phyloP scores from a whole-genome alignment of 35 echinoderm and acorn worm genomes.

The Diadema setosum region DNA sequence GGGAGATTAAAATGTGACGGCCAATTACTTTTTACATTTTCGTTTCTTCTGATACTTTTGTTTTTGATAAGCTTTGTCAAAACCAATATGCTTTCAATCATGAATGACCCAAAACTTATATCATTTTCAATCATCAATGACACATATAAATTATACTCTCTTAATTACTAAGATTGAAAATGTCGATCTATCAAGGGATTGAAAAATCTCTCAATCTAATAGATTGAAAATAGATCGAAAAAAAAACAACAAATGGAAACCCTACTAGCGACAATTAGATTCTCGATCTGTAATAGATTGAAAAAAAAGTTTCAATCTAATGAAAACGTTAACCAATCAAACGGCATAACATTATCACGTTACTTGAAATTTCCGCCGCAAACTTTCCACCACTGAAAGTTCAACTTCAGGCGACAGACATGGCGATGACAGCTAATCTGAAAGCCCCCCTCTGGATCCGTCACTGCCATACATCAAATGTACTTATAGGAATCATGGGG shows the following conservation, averaged over 20 bases:
- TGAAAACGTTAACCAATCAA: background rate
- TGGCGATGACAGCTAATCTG: background rate
- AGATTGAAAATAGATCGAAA: constrained; percentile 7
- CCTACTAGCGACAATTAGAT: background rate
- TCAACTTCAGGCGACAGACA: background rate
- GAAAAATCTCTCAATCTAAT: background rate
- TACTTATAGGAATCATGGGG: too few species aligned
- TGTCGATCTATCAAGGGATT: background rate
- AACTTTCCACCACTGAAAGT: background rate
- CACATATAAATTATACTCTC: background rate
- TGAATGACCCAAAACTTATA: too few species aligned
- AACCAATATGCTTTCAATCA: too few species aligned
- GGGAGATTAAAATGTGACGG: background rate
- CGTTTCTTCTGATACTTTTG: too few species aligned
- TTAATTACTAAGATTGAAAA: background rate
- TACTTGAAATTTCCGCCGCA: background rate
- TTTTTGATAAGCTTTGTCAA: too few species aligned
- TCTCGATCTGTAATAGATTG: background rate
- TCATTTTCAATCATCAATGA: too few species aligned
- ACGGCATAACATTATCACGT: background rate
- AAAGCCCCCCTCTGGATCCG: too few species aligned
- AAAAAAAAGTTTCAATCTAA: background rate
- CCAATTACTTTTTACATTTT: too few species aligned
- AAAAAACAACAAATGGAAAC: background rate
- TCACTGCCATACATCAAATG: too few species aligned